Base-by-base conservation (phyloP, 1,140 invertebrate genomes). In the Scaptodrosophila lebanonensis region DNA sequence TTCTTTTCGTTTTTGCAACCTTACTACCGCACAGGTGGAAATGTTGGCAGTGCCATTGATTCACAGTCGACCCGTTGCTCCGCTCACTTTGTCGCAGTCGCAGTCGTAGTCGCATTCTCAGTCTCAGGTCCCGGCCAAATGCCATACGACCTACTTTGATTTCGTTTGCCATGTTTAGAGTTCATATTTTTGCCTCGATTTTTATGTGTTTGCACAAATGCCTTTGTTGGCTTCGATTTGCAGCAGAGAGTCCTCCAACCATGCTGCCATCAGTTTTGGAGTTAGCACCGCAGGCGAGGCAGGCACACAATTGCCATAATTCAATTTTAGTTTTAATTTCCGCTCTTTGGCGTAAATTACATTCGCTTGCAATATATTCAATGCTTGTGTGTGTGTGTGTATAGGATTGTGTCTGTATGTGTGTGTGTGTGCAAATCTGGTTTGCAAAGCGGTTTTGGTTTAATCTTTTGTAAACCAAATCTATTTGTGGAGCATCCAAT, bases 251-350 rank as follows among this genome's bases (percentile, higher is more conserved):
- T 25, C 8, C 8, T n/a, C n/a, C n/a, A n/a, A 2, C 9, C 13
- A 13, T 42, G 7, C 18, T 38, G 48, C 11, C 11, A 20, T 15
- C 30, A n/a, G n/a, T n/a, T 61, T 32, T 43, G 48, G 58, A 63
- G 53, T 62, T 47, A 18, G 18, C 38, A 42, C 20, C 50, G 29
- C 6, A 4, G 22, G 22, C 12, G 18, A 7, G 17, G 20, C 36
- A 7, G 22, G 36, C 45, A 57, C 48, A 68, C 68, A 68, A 65
- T 68, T 65, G 47, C 61, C 75, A 82, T 82, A 82, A 82, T 82
- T 82, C 75, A 82, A 82, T 82, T 82, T 82, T 82, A 82, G 75
- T 75, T 82, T 82, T 82, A 82, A 82, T 82, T 82, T 82, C 75
- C 75, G 75, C 51, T 82, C 51, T 66, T 66, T 54, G 75, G 51